These are phyloP conservation scores for Asarcornis scutulata DNA, from an alignment of 2,113 vertebrate species.

Conservation along the genomic window DNA sequence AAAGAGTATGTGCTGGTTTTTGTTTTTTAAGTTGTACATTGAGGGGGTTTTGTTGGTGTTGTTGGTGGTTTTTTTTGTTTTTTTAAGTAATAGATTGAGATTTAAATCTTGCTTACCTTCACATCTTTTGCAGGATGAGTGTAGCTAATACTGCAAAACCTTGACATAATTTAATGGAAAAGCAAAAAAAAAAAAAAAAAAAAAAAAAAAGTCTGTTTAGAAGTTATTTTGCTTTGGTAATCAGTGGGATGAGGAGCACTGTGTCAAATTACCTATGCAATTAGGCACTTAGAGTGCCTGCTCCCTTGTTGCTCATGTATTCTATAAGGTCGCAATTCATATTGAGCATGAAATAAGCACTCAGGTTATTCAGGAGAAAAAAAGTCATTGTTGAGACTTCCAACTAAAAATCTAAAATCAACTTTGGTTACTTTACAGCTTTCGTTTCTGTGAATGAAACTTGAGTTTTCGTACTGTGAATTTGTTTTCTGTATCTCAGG, in stretches of 20 bases:
- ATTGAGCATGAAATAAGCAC: neutral
- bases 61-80: neutral
- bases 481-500: neutral
- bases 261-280: neutral
- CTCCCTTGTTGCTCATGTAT: neutral
- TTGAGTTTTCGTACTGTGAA: neutral
- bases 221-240: neutral
- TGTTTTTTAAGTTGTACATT: neutral
- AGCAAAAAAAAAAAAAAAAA: neutral
- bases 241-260: neutral
- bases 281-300: too few species aligned
- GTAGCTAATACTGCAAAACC: neutral
- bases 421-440: accelerated
- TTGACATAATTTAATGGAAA: neutral
- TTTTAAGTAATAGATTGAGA: neutral
- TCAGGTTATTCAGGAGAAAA: neutral
- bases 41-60: neutral
- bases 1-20: conserved; percentile 74
- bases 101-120: neutral
- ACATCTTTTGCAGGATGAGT: neutral
- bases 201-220: neutral
- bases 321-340: neutral
- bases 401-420: neutral
- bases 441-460: neutral
- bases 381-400: neutral